These are phyloP conservation scores for Hymenopus coronatus DNA, from an alignment of 2,888 invertebrate genomes.

Conservation along the genomic window DNA sequence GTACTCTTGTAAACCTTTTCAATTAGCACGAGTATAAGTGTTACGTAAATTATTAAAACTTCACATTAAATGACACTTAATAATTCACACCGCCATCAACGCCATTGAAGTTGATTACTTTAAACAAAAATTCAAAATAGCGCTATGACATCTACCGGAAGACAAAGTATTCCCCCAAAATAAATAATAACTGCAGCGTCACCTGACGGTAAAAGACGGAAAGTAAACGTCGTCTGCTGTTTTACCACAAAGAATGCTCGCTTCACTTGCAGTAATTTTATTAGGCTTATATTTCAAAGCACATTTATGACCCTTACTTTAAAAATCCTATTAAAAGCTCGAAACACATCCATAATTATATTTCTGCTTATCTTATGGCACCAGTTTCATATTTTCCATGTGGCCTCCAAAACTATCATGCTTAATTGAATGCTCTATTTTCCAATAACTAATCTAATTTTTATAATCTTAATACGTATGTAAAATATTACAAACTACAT, in stretches of 20 bases:
- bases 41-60: not conserved
- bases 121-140: not conserved
- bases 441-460: not conserved
- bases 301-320: too few relatives aligned
- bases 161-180: not conserved
- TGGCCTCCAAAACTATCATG: not conserved
- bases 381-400: not conserved
- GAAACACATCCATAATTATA: too few relatives aligned
- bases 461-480: not conserved
- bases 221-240: not conserved
- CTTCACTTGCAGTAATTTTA: not conserved
- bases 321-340: too few relatives aligned
- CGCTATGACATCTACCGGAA: not conserved
- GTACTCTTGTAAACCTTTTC: not conserved
- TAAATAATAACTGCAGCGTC: not conserved
- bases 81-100: constrained; percentile 27
- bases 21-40: not conserved
- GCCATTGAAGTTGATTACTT: constrained; percentile 27
- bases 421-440: not conserved
- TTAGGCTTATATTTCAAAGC: too few relatives aligned
- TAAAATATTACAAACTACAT: not conserved
- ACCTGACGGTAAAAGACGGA: not conserved
- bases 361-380: too few relatives aligned
- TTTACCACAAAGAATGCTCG: not conserved
- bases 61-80: not conserved